phyloP scores from a whole-genome alignment of 2,113 vertebrate species.

The Alces alces region DNA sequence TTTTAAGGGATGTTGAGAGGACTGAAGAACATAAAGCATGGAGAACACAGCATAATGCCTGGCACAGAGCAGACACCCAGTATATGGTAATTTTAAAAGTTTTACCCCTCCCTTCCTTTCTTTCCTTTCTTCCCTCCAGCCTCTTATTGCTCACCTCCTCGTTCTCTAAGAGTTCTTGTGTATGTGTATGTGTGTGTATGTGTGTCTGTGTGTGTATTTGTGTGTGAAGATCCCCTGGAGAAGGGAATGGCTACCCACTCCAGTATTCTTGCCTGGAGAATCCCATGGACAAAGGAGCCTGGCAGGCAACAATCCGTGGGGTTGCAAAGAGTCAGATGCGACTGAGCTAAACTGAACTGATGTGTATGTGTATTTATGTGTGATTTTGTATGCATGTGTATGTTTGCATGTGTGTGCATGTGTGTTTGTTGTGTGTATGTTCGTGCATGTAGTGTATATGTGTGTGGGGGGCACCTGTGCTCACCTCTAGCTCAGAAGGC shows the following conservation, averaged over 20 bases:
- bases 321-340: not conserved
- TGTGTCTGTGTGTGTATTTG: not conserved
- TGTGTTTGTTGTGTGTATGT: not conserved
- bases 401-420: not conserved
- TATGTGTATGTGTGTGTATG: not conserved
- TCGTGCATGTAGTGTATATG: not conserved
- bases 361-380: not conserved
- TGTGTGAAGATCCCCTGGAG: not conserved
- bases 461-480: not conserved
- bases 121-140: not conserved
- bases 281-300: not conserved
- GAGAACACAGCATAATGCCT: not conserved
- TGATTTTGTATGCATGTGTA: not conserved
- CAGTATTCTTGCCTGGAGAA: not conserved
- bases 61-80: not conserved
- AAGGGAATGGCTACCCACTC: not conserved
- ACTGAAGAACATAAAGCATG: not conserved
- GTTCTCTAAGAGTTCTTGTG: not conserved
- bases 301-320: fast-evolving
- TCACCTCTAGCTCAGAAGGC: not conserved
- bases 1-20: not conserved
- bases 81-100: not conserved
- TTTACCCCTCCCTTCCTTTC: not conserved
- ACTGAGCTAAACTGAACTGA: not conserved
- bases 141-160: not conserved